Evolutionary conservation across 2,888 invertebrate species (phyloP).

Genomic region (Pyralis farinalis): DNA sequence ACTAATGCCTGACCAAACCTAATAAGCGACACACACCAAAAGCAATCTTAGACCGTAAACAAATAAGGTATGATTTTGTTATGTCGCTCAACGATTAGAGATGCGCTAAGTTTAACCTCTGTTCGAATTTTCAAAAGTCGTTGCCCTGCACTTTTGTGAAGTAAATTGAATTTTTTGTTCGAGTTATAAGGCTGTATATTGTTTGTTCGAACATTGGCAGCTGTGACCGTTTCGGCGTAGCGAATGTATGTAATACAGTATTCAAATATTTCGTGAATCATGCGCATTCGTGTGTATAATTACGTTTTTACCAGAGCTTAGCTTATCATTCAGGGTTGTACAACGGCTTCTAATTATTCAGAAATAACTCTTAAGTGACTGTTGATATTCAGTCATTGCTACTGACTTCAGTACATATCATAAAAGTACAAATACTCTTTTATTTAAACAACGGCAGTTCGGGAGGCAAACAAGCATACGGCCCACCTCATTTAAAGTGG

Average conservation of each 20-base stretch:
- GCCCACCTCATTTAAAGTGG: too few species aligned
- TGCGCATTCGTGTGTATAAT: constrained; percentile 68
- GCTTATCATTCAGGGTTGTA: constrained; percentile 53
- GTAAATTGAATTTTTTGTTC: constrained; percentile 15
- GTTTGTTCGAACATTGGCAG: constrained; percentile 15
- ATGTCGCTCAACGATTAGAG: constrained; percentile 26
- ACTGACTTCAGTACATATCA: too few species aligned
- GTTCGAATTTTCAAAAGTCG: constrained; percentile 43
- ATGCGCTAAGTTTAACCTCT: constrained; percentile 41
- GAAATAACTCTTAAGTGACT: too few species aligned
- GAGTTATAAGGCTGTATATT: constrained; percentile 19
- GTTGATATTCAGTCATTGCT: too few species aligned
- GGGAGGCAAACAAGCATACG: too few species aligned
- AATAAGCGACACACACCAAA: constrained; percentile 21
- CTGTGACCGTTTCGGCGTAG: constrained; percentile 39
- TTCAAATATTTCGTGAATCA: constrained; percentile 69
- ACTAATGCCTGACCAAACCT: constrained; percentile 21
- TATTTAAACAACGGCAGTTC: too few species aligned
- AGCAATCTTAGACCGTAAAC: constrained; percentile 22
- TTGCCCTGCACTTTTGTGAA: constrained; percentile 15
- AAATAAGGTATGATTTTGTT: constrained; percentile 23
- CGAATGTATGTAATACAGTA: constrained; percentile 53
- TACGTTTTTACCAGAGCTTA: constrained; percentile 55
- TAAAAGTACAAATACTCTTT: too few species aligned
- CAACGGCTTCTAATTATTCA: constrained; percentile 11